Base-by-base conservation (phyloP, 1,140 invertebrate species). In the Scaptomyza hsui region DNA sequence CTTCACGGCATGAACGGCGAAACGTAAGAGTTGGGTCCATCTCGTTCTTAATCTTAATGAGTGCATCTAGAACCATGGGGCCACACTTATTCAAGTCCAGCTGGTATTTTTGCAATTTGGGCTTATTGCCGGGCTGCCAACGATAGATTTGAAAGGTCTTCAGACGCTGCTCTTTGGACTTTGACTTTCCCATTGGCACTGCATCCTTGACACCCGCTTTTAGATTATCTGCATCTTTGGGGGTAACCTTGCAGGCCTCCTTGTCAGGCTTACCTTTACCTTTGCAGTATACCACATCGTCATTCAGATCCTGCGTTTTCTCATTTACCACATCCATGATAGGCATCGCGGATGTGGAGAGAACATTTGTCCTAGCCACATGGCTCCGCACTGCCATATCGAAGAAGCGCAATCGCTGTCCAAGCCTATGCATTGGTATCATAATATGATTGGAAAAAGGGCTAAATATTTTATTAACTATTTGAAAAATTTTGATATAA, bases 11-110 rank as follows among this genome's bases (percentile, higher is more conserved):
- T 1, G 98, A 99, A 44, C 98, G 94, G 51, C 98, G 93, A 90
- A 99, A 99, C 6, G 98, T 98, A 59, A 99, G 93, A 0, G 98
- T 98, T 0, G 97, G 96, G 91, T 99, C 98, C 1, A 98, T 93
- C 91, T 99, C 97, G 93, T 98, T 99, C 92, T 99, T 99, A 52
- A 99, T 99, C 92, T 99, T 99, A 69, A 99, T 96, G 37, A 99
- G 91, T 0, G 97, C 98, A 93, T 99, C 98, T 45, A 99, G 92
- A 10, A 99, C 95, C 98, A 99, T 99, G 2, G 98, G 96, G 10
- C 98, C 98, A 93, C 98, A 99, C 6, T 94, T 92, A 78, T 97
- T 97, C n/a, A 99, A 92, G 92, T 99, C 97, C 2, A 99, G 94
- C 77, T 96, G 93, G 92, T 96, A 99, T 41, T 96, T 96, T 92